These are phyloP conservation scores for Erannis defoliaria DNA, from an alignment of 2,888 invertebrate species.

Conservation along the genomic window DNA sequence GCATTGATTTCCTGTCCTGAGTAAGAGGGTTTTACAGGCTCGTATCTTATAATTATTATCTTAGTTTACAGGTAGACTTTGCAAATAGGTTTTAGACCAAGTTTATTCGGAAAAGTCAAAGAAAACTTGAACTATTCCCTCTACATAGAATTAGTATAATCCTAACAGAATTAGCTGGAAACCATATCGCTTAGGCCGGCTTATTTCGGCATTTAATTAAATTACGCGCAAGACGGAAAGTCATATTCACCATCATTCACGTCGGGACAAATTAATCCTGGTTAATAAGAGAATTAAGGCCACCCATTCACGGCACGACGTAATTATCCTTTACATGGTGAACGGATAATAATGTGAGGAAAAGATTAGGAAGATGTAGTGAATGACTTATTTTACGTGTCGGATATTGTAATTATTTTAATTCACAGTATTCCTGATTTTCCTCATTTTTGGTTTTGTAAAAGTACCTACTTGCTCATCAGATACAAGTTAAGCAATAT, in stretches of 20 bases:
- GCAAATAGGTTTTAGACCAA: too few relatives aligned
- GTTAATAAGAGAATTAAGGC: constrained; percentile 24
- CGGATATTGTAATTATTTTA: too few relatives aligned
- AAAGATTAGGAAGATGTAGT: background rate
- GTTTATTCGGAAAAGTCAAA: background rate
- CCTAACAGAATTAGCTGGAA: constrained; percentile 7
- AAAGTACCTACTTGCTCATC: too few relatives aligned
- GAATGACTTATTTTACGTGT: background rate
- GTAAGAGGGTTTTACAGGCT: too few relatives aligned
- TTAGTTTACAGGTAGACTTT: too few relatives aligned
- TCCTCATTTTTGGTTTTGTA: too few relatives aligned
- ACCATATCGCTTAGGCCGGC: constrained; percentile 12
- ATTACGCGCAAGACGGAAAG: constrained; percentile 26
- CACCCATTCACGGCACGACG: constrained; percentile 14
- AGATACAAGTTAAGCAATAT: too few relatives aligned
- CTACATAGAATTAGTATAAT: background rate
- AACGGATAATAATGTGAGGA: background rate
- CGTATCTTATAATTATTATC: too few relatives aligned
- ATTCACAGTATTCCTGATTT: too few relatives aligned
- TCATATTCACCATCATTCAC: constrained; percentile 27
- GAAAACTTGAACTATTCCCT: background rate
- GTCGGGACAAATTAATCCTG: constrained; percentile 28
- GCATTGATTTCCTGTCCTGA: too few relatives aligned
- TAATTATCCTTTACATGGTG: constrained; percentile 2
- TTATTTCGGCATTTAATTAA: constrained; percentile 26